Percentiles rank a stretch among this genome's conserved stretches.
phyloP scores from a whole-genome alignment of 1,140 invertebrate species.

The Anastrepha ludens region DNA sequence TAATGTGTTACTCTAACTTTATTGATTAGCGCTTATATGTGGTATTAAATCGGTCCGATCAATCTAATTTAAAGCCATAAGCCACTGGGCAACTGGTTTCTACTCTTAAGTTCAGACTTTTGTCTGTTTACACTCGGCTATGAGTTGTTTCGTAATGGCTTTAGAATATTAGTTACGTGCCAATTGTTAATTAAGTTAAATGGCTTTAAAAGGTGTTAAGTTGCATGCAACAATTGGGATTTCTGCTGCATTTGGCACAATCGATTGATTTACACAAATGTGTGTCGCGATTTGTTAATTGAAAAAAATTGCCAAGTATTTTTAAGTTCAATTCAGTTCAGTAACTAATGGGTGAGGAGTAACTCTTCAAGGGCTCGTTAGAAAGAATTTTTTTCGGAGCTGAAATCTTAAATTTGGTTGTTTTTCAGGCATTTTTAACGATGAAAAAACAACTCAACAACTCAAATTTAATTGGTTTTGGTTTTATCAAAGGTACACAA shows the following conservation, averaged over 20 bases:
- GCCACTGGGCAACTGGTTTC: constrained; percentile 27
- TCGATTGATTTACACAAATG: not conserved
- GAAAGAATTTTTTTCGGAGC: too few species aligned
- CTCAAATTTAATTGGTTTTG: too few species aligned
- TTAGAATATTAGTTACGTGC: constrained; percentile 27
- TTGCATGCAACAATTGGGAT: constrained; percentile 46
- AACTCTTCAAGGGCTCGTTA: too few species aligned
- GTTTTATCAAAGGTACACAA: too few species aligned
- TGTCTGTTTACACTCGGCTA: not conserved
- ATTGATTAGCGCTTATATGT: not conserved
- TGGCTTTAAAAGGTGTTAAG: constrained; percentile 45
- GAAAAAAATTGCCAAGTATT: not conserved
- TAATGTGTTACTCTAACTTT: not conserved
- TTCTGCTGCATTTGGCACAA: constrained; percentile 1
- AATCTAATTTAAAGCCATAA: constrained; percentile 12
- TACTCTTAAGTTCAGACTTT: not conserved
- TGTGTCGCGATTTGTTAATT: constrained; percentile 9
- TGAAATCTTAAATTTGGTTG: too few species aligned
- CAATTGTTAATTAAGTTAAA: constrained; percentile 48
- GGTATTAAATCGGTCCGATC: not conserved
- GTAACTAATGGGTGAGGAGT: too few species aligned
- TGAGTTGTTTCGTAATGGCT: not conserved
- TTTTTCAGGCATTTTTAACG: too few species aligned
- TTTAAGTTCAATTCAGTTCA: not conserved
- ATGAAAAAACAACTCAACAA: too few species aligned